Evolutionary conservation across 2,888 invertebrate species (phyloP), one percentile per base, ranked within the genome.

Genomic region (Papilio elwesi): DNA sequence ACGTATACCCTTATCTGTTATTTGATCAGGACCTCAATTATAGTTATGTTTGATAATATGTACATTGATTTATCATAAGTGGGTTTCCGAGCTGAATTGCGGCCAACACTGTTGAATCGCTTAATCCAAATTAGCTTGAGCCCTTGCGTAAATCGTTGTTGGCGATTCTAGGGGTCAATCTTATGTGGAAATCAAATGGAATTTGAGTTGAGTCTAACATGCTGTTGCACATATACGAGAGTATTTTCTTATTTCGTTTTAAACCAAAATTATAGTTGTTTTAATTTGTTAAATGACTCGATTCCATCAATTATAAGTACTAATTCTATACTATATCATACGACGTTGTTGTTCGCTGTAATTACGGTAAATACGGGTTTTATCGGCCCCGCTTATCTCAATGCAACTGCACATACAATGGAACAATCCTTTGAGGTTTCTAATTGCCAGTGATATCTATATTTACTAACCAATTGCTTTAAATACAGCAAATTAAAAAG

Each of bases 291-390:
- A 9, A 53, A 16, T 53, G 0, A 26, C 16, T 26, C 15, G 15
- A 11, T 55, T 36, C 26, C 4, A 26, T 26, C 55, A 55, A 12
- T 12, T 55, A 52, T 55, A 36, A 12, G 12, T 36, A 6, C 11
- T 55, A 26, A n/a, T n/a, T 26, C 26, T 26, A 26, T 55, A 55
- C 11, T 55, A 55, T 55, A 11, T 26, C 11, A 6, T 16, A 11
- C 12, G 38, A 11, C 26, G 38, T 10, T 36, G 15, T 15, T 55
- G 71, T 71, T 51, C 48, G 65, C 51, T 66, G 57, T 66, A 57
- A 51, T 59, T 65, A 59, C 13, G 49, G 66, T 66, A 53, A 52
- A 71, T 71, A 66, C 57, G 59, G 66, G 71, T 59, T 67, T 59
- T 66, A 71, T 71, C 71, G 13, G 43, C 11, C 12, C 51, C 9